These are phyloP conservation scores for Kryptopterus vitreolus DNA, from an alignment of 2,797 vertebrate species.

Conservation along the genomic window DNA sequence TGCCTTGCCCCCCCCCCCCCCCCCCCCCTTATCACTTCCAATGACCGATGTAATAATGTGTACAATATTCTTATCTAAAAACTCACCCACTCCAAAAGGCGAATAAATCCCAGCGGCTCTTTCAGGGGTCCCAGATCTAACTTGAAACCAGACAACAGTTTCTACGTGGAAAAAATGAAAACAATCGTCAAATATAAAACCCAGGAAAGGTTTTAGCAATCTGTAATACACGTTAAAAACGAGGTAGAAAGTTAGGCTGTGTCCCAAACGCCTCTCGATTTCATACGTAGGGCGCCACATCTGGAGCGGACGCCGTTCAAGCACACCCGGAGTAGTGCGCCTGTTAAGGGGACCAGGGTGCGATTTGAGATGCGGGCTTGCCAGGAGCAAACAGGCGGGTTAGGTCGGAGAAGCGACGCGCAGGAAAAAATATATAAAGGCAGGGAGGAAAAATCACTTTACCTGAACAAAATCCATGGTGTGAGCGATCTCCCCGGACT, in stretches of 20 bases:
- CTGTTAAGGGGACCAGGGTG: not conserved
- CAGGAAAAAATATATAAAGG: not conserved
- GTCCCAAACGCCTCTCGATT: not conserved
- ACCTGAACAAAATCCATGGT: constrained; percentile 54
- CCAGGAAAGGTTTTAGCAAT: not conserved
- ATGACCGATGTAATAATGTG: too few relatives aligned
- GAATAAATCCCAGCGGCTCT: constrained; percentile 79
- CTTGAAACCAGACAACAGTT: constrained; percentile 64
- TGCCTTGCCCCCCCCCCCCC: too few relatives aligned
- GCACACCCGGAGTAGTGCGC: not conserved
- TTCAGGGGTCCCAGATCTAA: constrained; percentile 75
- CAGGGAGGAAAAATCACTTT: not conserved
- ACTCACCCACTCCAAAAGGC: constrained; percentile 78
- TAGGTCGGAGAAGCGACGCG: not conserved
- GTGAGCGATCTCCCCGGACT: not conserved
- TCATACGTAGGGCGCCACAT: not conserved
- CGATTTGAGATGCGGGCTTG: constrained; percentile 6
- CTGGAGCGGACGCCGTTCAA: too few relatives aligned
- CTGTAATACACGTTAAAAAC: not conserved
- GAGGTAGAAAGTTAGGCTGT: not conserved
- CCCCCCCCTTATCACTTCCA: too few relatives aligned
- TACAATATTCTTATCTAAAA: not conserved
- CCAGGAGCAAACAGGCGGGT: not conserved
- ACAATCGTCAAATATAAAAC: too few relatives aligned
- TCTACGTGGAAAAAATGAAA: constrained; percentile 57